Conservation (phyloP, 2,113 vertebrate species). For the Syngnathus scovelli region DNA sequence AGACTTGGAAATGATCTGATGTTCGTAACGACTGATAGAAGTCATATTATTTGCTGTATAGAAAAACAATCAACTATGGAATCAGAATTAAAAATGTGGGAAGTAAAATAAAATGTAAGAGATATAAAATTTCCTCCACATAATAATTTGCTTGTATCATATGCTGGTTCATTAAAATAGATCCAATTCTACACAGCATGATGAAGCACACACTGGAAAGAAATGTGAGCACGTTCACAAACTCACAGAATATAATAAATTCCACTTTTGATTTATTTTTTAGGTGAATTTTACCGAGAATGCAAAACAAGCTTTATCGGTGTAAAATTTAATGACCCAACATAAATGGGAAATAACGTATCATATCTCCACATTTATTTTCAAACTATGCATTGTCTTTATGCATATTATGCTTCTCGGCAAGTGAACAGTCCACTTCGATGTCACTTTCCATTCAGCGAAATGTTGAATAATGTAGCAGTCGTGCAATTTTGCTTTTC, state of each 20-base stretch:
- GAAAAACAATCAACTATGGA: not conserved
- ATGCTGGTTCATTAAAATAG: not conserved
- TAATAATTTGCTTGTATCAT: not conserved
- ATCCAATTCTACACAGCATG: not conserved
- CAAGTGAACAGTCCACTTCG: too few relatives aligned
- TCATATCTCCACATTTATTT: not conserved
- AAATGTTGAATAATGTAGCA: too few relatives aligned
- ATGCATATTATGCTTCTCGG: too few relatives aligned
- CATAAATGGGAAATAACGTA: not conserved
- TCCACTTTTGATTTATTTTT: constrained; percentile 4
- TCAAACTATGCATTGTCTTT: not conserved
- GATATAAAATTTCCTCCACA: not conserved
- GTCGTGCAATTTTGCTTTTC: not conserved
- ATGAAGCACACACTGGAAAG: not conserved
- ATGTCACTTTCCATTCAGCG: too few relatives aligned
- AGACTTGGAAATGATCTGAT: constrained; percentile 13
- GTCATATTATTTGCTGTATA: too few relatives aligned
- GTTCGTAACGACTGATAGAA: not conserved
- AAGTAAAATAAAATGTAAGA: not conserved
- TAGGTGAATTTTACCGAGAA: not conserved
- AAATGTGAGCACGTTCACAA: not conserved
- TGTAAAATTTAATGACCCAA: not conserved
- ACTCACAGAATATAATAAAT: not conserved
- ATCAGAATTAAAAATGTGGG: too few relatives aligned
- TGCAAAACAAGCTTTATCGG: not conserved